Base-by-base conservation (phyloP, 2,888 invertebrate species). In the Polietes domitor region DNA sequence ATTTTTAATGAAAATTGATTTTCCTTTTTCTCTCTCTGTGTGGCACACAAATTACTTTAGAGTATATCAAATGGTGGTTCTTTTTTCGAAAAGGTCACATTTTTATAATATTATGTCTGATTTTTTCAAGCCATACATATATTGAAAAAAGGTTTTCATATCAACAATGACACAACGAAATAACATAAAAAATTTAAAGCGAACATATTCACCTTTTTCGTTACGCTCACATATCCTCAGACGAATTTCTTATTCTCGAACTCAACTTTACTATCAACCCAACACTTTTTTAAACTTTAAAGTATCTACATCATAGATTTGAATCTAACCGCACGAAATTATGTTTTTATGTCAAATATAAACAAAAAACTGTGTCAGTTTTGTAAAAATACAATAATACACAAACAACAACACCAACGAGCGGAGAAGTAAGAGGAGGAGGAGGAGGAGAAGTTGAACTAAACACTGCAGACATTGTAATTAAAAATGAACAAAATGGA, bases 361-460 rank as follows among this genome's bases (percentile, higher is more conserved):
- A 86, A 85, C 78, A 87, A 77, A 86, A n/a, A 89, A 87, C 87
- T 86, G 80, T 88, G 87, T 85, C 86, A 87, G 87, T 87, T 86
- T 85, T 87, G 86, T 85, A 87, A 87, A 86, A 58, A 55, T 73
- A 50, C 65, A 79, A 53, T 7, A 68, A 79, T 15, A 32, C 63
- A 32, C n/a, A 63, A 65, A 65, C 17, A 65, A 41, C 37, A 19
- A 41, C 37, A 65, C 19, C 32, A 63, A 24, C 17, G 15, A 4
- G 32, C 17, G 28, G 61, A 9, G 24, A 24, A 63, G 17, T 5
- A 2, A 24, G 26, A 32, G 63, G n/a, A n/a, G 63, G 24, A 41
- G 37, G 19, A 65, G 53, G 0, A 53, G 19, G 6, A 53, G n/a
- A 53, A 19, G 24, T 15, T 71, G 32, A 75, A 77, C 74, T 80